Percentiles rank a stretch among this genome's conserved stretches.
Evolutionary conservation across 2,888 invertebrate genomes (phyloP).

Genomic region (Cephus nigrinus): DNA sequence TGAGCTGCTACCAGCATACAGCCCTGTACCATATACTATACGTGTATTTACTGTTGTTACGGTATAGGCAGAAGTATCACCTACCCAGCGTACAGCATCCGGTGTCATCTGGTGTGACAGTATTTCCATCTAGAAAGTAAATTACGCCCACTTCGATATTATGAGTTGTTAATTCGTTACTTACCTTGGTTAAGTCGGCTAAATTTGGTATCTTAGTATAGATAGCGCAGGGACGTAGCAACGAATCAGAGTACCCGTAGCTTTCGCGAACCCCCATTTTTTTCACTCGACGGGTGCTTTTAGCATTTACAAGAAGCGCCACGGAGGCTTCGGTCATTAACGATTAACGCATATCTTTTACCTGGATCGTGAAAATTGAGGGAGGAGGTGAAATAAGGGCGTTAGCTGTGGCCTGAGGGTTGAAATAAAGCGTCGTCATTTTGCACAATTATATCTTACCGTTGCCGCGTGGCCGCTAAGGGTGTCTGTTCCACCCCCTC

Average conservation of each 20-base stretch:
- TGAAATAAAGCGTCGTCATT: conserved; percentile 42
- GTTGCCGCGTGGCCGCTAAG: conserved; percentile 26
- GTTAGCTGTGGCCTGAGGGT: conserved; percentile 27
- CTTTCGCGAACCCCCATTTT: not conserved
- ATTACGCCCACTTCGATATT: not conserved
- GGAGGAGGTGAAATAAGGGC: conserved; percentile 24
- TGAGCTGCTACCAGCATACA: not conserved
- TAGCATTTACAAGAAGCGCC: not conserved
- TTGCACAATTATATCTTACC: conserved; percentile 41
- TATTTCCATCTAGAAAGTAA: not conserved
- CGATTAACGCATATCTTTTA: conserved; percentile 2
- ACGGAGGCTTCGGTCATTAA: not conserved
- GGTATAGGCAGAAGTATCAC: not conserved
- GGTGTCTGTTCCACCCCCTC: conserved; percentile 13
- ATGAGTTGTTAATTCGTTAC: not conserved
- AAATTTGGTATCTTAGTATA: not conserved
- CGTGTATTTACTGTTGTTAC: not conserved
- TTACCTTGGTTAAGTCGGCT: not conserved
- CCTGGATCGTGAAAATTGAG: conserved; percentile 1
- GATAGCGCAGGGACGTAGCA: not conserved
- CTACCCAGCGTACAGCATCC: not conserved
- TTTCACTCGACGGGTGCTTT: not conserved
- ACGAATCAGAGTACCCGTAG: not conserved
- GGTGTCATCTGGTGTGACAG: not conserved
- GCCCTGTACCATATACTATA: not conserved